Evolutionary conservation across 2,888 invertebrate species (phyloP), one percentile per base, ranked within the genome.

Genomic region (Azorinus chamasolen): DNA sequence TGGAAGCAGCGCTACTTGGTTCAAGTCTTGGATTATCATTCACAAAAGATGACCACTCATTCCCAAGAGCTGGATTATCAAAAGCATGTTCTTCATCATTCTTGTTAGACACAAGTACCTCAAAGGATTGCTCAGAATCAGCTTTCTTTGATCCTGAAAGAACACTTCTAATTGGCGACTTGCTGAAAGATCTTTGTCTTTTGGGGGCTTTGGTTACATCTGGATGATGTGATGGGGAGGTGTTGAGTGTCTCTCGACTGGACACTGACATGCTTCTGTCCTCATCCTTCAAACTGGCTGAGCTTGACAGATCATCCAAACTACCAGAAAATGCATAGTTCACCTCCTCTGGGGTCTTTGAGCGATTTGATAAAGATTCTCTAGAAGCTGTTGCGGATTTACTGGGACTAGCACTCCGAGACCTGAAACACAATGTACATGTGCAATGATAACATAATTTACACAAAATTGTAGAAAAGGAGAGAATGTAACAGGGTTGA

Each of bases 41-140:
- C 0, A 87, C 84, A 82, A 88, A 88, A 24, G 73, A 78, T 5
- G 87, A 86, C 86, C 84, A 88, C 51, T 86, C 80, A 39, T 75
- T 73, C 16, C 76, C 80, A 59, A 87, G 39, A 8, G 66, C 81
- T 45, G 85, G 88, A 69, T 88, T 88, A 70, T 87, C 85, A 83
- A 88, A 89, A 1, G 84, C 88, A 70, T 84, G 72, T 25, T 76
- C 48, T 55, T 83, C 80, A 22, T 77, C 77, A 12, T 78, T 71
- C 46, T 68, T 72, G 6, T 57, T 43, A 1, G 46, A 45, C 1
- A 81, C 76, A 6, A 80, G 58, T 27, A 53, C 58, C 27, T 70
- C 46, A 18, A 53, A 51, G 14, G 70, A 79, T 37, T 57, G 41
- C 8, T 78, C 70, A 18, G 53, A 39, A 25, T 64, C 58, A 12